Conservation (phyloP, 2,797 vertebrate species). For the Fringilla coelebs region DNA sequence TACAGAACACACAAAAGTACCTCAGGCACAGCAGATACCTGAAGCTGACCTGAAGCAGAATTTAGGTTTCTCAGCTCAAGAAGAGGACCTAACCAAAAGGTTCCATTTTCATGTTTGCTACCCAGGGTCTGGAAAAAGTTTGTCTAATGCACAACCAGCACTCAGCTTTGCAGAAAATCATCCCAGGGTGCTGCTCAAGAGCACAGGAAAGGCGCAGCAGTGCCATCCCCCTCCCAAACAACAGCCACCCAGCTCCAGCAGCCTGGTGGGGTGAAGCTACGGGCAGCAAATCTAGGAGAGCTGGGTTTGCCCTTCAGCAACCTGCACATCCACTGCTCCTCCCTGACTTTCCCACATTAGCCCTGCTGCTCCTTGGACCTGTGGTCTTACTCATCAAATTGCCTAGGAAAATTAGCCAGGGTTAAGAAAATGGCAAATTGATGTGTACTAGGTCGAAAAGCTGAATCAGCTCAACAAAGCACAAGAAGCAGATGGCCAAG, state of each 20-base stretch:
- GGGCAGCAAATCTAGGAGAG: fast-evolving
- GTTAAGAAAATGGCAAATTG: not conserved
- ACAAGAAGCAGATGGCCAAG: not conserved
- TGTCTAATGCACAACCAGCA: not conserved
- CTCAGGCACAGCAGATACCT: not conserved
- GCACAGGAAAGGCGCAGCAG: not conserved
- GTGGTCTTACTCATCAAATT: not conserved
- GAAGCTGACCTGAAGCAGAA: not conserved
- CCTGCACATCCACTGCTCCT: not conserved
- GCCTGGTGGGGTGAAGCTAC: fast-evolving
- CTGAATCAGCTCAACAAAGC: not conserved
- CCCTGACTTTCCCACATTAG: not conserved
- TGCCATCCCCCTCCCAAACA: fast-evolving
- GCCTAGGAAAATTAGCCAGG: not conserved
- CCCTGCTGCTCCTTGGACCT: not conserved
- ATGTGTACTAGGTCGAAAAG: not conserved
- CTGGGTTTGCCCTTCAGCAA: not conserved
- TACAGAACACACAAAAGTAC: not conserved
- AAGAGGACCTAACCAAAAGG: not conserved
- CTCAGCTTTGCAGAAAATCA: not conserved
- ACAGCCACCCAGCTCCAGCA: not conserved
- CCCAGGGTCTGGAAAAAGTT: not conserved
- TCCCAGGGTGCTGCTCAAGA: fast-evolving
- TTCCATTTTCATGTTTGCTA: not conserved
- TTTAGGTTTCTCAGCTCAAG: not conserved